phyloP scores from a whole-genome alignment of 2,888 invertebrate genomes.

The Ommatoiulus sabulosus region DNA sequence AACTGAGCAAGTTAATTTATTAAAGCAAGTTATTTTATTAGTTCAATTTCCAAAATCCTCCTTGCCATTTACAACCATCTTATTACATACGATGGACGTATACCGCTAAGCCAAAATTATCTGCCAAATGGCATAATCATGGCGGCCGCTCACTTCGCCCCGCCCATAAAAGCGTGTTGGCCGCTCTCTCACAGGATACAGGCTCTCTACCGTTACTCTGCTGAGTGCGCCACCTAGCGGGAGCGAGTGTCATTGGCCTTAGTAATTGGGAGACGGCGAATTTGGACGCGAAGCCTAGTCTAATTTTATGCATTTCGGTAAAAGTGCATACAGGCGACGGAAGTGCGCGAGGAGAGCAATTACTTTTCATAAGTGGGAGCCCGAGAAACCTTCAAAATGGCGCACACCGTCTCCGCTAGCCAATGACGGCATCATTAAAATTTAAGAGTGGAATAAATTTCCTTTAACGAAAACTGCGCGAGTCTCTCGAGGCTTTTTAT shows the following conservation, averaged over 20 bases:
- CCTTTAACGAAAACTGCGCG: conserved; percentile 31
- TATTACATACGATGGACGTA: too few species aligned
- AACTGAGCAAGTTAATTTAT: too few species aligned
- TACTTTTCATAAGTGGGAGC: conserved; percentile 43
- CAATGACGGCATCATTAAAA: conserved; percentile 31
- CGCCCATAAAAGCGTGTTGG: too few species aligned
- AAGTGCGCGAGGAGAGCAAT: conserved; percentile 39
- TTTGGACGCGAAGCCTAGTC: neutral
- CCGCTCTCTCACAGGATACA: too few species aligned
- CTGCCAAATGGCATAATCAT: too few species aligned
- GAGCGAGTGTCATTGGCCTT: neutral
- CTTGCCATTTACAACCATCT: too few species aligned
- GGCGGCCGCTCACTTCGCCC: too few species aligned
- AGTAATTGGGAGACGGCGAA: neutral
- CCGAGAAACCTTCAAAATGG: conserved; percentile 37
- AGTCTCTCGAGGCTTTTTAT: conserved; percentile 36
- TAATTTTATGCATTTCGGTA: neutral
- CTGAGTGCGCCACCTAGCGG: neutral
- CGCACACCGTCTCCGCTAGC: conserved; percentile 1
- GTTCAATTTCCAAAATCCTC: too few species aligned
- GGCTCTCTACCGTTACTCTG: neutral
- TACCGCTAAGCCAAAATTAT: too few species aligned
- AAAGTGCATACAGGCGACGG: conserved; percentile 2
- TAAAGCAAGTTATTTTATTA: too few species aligned
- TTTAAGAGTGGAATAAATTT: conserved; percentile 43